Evolutionary conservation across 2,888 invertebrate genomes (phyloP), one percentile per base, ranked within the genome.

Genomic region (Enchytraeus crypticus): DNA sequence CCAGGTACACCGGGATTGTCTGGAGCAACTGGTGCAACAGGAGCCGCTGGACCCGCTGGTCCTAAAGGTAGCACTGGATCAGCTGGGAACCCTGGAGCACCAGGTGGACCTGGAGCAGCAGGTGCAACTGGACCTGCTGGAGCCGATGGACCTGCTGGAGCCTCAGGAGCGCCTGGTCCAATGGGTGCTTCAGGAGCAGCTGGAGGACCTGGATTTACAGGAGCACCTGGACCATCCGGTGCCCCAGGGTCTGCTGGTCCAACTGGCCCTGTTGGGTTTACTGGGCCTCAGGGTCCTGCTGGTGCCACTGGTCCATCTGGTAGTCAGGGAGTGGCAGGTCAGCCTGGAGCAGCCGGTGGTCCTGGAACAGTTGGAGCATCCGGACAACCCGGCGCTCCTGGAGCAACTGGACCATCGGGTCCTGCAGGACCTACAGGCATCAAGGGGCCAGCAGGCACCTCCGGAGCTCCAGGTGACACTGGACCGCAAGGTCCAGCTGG

Each of bases 61-160:
- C 38, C 57, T 14, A 5, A 30, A 49, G 67, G 67, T 43, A 61
- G 51, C 32, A 51, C 46, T 23, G 60, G 64, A 32, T n/a, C 27
- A 26, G 33, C 51, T 30, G 61, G 60, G 23, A 23, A 2, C 26
- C 53, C 43, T n/a, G 65, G 65, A 1, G 4, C 23, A 5, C 46
- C 60, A 57, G 66, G 66, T 27, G 14, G 21, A n/a, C 51, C 49
- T 18, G 66, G 61, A 11, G 38, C 29, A 32, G 53, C 46, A 53
- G 61, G 61, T 8, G 49, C 43, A 23, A 46, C 30, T 23, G 76
- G 76, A 58, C 69, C 71, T 47, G 65, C 64, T 32, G 76, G 76
- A 61, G 69, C 71, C 23, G 62, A 66, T 2, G 75, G 75, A 57
- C 65, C 71, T n/a, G 62, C 66, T n/a, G 75, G 75, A 64, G 71